These are phyloP conservation scores for Eucriotettix oculatus DNA, from an alignment of 2,888 invertebrate genomes.

Conservation along the genomic window DNA sequence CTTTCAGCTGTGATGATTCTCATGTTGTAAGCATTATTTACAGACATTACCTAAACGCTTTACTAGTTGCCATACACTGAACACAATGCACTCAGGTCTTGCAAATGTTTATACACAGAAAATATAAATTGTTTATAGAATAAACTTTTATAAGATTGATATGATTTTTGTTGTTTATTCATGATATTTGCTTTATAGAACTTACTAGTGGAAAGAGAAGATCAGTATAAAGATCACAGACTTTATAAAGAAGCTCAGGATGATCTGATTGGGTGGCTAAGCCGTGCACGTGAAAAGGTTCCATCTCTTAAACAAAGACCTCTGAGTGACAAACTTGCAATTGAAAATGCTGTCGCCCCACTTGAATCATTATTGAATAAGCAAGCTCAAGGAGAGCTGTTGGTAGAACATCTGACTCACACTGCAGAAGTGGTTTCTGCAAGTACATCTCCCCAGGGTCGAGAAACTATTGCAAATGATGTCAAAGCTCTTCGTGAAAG, in stretches of 20 bases:
- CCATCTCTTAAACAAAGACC: conserved; percentile 73
- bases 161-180: too few species aligned
- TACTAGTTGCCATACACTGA: too few species aligned
- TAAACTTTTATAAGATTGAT: too few species aligned
- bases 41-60: too few species aligned
- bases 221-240: conserved; percentile 75
- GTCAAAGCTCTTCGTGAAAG: conserved; percentile 71
- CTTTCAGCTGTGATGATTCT: too few species aligned
- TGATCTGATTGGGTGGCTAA: conserved; percentile 76
- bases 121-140: too few species aligned
- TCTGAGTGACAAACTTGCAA: conserved; percentile 69
- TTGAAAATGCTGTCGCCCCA: conserved; percentile 78
- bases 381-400: conserved; percentile 75
- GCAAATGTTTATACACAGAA: too few species aligned
- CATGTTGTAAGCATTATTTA: too few species aligned
- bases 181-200: conserved; percentile 25
- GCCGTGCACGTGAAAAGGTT: conserved; percentile 72
- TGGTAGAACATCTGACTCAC: conserved; percentile 73
- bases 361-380: conserved; percentile 72
- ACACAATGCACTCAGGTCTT: too few species aligned
- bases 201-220: conserved; percentile 59
- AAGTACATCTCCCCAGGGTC: conserved; percentile 65
- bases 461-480: conserved; percentile 65
- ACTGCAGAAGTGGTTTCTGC: conserved; percentile 75
- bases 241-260: conserved; percentile 83